These are phyloP conservation scores for Herminia tarsipennalis DNA, from an alignment of 2,888 invertebrate species.

Conservation along the genomic window DNA sequence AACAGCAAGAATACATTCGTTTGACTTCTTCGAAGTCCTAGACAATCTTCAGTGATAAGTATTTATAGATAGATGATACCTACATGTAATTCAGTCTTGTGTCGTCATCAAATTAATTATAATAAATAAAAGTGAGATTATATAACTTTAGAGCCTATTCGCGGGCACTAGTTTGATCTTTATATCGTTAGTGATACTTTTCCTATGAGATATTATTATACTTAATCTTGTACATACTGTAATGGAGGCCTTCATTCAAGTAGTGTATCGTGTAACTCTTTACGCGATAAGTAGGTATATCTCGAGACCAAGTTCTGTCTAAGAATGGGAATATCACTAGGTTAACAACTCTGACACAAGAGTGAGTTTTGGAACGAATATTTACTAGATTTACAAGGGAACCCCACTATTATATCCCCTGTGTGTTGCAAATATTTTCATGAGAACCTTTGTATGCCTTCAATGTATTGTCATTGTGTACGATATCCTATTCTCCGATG, in stretches of 20 bases:
- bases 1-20: background rate
- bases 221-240: slow-evolving; percentile 63
- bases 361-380: slow-evolving; percentile 54
- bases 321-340: slow-evolving; percentile 69
- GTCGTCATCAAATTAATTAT: slow-evolving; percentile 16
- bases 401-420: slow-evolving; percentile 19
- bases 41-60: background rate
- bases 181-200: slow-evolving; percentile 61
- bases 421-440: slow-evolving; percentile 35
- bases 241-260: slow-evolving; percentile 79
- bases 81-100: slow-evolving; percentile 13
- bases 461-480: background rate
- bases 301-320: slow-evolving; percentile 77
- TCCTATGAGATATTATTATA: slow-evolving; percentile 63
- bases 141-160: slow-evolving; percentile 28
- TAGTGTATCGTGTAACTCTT: slow-evolving; percentile 56
- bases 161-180: slow-evolving; percentile 40
- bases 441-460: slow-evolving; percentile 14
- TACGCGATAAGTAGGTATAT: slow-evolving; percentile 46
- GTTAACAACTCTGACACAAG: slow-evolving; percentile 55
- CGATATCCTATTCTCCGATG: background rate
- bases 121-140: slow-evolving; percentile 33
- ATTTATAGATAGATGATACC: too few species aligned
- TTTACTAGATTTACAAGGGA: slow-evolving; percentile 43
- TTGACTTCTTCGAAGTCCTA: background rate